Percentiles rank a stretch among this genome's conserved stretches.
Conservation (phyloP, 2,113 vertebrate species). For the Pelecanus crispus region DNA sequence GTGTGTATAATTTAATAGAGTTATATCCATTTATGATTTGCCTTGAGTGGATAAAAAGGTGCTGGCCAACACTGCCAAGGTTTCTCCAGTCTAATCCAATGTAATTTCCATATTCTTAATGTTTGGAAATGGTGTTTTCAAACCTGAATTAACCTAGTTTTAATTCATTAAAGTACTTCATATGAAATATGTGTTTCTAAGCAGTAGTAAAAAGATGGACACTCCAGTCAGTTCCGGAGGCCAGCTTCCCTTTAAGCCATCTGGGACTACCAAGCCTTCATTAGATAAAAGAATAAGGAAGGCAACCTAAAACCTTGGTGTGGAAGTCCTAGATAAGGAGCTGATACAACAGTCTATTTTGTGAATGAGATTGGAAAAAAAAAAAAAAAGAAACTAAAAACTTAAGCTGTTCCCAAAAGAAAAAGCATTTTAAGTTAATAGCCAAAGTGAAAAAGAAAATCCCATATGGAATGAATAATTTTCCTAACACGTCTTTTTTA, state of each 20-base stretch:
- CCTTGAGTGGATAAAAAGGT: not conserved
- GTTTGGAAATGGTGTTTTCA: not conserved
- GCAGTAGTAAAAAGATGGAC: not conserved
- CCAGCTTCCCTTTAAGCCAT: not conserved
- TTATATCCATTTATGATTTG: not conserved
- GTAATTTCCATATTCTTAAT: not conserved
- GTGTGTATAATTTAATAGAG: not conserved
- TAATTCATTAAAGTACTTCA: not conserved
- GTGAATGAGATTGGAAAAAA: not conserved
- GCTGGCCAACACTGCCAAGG: not conserved
- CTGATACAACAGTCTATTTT: not conserved
- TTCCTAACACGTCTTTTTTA: constrained; percentile 63
- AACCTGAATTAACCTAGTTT: not conserved
- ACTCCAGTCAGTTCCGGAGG: not conserved
- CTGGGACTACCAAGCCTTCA: not conserved
- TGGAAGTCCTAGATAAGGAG: not conserved
- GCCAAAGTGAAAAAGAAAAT: constrained; percentile 44
- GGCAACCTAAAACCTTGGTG: not conserved
- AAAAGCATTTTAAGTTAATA: constrained; percentile 47
- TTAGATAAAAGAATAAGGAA: not conserved
- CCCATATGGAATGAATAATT: constrained; percentile 56
- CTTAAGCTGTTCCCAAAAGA: constrained; percentile 13
- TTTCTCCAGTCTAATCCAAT: not conserved
- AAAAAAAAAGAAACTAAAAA: not conserved
- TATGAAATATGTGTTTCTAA: not conserved